Evolutionary conservation across 2,113 vertebrate genomes (phyloP).

Genomic region (Vanacampus margaritifer): DNA sequence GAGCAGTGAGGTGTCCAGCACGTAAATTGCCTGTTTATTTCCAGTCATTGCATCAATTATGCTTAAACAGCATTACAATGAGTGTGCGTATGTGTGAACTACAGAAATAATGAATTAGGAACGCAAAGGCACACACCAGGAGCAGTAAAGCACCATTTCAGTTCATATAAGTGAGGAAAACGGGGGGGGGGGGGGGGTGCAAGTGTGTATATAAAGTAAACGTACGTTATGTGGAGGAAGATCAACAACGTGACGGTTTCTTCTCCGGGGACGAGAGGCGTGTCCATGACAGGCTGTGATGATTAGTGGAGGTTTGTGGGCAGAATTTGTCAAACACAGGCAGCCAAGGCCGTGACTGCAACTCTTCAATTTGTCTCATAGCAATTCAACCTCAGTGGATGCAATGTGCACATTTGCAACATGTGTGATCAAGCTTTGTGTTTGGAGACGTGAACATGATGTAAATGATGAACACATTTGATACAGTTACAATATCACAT

Average conservation of each 20-base stretch:
- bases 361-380: slow-evolving; percentile 64
- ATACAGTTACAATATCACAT: background rate
- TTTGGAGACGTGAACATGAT: background rate
- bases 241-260: slow-evolving; percentile 33
- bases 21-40: slow-evolving; percentile 82
- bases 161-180: background rate
- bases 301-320: slow-evolving; percentile 65
- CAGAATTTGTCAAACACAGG: slow-evolving; percentile 69
- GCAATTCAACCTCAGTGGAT: slow-evolving; percentile 30
- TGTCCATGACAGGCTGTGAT: slow-evolving; percentile 57
- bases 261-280: slow-evolving; percentile 52
- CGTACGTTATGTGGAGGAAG: slow-evolving; percentile 31
- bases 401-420: slow-evolving; percentile 15
- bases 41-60: slow-evolving; percentile 77
- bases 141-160: background rate
- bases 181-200: background rate
- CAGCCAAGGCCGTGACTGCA: slow-evolving; percentile 60
- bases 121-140: background rate
- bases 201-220: slow-evolving; percentile 16
- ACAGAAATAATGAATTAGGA: slow-evolving; percentile 46
- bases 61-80: slow-evolving; percentile 41
- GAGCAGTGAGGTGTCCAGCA: slow-evolving; percentile 77
- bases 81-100: slow-evolving; percentile 19
- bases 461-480: background rate
- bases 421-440: background rate